Evolutionary conservation across 64 coral and sea anemone genomes (phyloP).

Genomic region (Montipora sp.): DNA sequence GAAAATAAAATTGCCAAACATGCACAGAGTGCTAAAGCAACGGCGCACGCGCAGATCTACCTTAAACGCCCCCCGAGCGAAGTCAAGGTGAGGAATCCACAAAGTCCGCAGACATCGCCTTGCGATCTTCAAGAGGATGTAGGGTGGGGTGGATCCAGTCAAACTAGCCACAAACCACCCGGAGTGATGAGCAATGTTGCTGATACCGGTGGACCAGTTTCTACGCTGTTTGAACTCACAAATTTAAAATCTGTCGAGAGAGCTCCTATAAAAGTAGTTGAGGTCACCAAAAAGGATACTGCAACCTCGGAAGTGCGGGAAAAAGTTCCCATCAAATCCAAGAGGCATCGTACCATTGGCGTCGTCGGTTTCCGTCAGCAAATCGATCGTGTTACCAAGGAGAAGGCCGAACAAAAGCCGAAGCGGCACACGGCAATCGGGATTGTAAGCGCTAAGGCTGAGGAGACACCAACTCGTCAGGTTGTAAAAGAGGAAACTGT

Average conservation of each 20-base stretch:
- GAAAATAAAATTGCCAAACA: slow-evolving; percentile 88
- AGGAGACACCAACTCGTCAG: slow-evolving; percentile 20
- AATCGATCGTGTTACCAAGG: slow-evolving; percentile 62
- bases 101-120: slow-evolving; percentile 28
- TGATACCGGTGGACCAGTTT: not conserved
- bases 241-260: slow-evolving; percentile 34
- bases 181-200: not conserved
- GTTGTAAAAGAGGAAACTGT: slow-evolving; percentile 33
- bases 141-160: not conserved
- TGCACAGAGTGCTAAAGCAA: slow-evolving; percentile 73
- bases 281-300: slow-evolving; percentile 53
- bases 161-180: not conserved
- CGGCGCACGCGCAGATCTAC: slow-evolving; percentile 73
- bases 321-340: slow-evolving; percentile 13
- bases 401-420: slow-evolving; percentile 44
- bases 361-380: slow-evolving; percentile 69
- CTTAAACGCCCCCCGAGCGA: slow-evolving; percentile 75
- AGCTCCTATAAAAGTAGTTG: slow-evolving; percentile 73
- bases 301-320: slow-evolving; percentile 13
- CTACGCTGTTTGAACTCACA: slow-evolving; percentile 36
- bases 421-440: slow-evolving; percentile 73
- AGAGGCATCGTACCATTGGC: slow-evolving; percentile 70
- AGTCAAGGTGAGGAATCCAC: not conserved
- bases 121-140: not conserved
- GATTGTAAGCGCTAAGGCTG: slow-evolving; percentile 46